Conservation (phyloP, 2,113 vertebrate species). For the Solea solea region DNA sequence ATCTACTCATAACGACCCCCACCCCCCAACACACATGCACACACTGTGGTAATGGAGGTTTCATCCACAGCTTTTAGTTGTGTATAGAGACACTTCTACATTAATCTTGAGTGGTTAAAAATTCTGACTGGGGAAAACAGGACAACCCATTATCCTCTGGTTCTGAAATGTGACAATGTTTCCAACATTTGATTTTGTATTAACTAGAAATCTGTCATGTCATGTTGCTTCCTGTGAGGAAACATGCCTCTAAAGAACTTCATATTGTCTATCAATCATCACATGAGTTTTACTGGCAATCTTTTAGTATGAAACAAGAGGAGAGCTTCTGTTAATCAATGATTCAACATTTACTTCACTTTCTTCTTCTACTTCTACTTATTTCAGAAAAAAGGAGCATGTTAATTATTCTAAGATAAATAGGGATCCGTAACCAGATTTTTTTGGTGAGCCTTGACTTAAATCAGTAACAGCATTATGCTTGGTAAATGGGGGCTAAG, state of each 20-base stretch:
- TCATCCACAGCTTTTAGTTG: constrained; percentile 15
- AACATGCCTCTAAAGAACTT: neutral
- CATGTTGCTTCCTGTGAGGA: constrained; percentile 4
- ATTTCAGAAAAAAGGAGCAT: neutral
- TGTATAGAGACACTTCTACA: constrained; percentile 5
- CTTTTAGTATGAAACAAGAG: too few species aligned
- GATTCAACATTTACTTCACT: too few species aligned
- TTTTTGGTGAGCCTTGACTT: neutral
- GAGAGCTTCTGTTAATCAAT: too few species aligned
- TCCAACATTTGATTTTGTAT: neutral
- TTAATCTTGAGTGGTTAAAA: constrained; percentile 28
- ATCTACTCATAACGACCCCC: constrained; percentile 45
- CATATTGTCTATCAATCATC: neutral
- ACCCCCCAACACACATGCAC: constrained; percentile 17
- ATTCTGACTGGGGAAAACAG: constrained; percentile 10
- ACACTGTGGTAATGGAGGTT: constrained; percentile 15
- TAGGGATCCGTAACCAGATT: too few species aligned
- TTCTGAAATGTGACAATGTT: constrained; percentile 21
- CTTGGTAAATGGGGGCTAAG: too few species aligned
- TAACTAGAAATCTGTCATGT: neutral
- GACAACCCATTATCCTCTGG: neutral
- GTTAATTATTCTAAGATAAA: neutral
- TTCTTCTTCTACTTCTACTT: too few species aligned
- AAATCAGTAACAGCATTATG: too few species aligned
- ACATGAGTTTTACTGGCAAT: neutral